Percentiles rank a stretch among this genome's conserved stretches.
Conservation (phyloP, 1,140 invertebrate species). For the Bombus affinis region DNA sequence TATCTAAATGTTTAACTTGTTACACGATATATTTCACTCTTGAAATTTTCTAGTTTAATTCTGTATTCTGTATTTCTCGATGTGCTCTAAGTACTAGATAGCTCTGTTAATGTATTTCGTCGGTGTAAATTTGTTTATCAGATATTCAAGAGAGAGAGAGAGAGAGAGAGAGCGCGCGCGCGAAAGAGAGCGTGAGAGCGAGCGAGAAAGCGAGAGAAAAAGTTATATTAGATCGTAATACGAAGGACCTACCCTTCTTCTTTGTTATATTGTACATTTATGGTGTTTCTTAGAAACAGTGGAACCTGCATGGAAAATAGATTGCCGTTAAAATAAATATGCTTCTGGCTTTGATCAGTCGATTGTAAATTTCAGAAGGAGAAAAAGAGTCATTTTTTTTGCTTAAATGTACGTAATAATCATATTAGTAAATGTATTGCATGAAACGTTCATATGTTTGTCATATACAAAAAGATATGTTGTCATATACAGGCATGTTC, state of each 20-base stretch:
- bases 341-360: conserved; percentile 58
- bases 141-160: conserved; percentile 14
- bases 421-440: conserved; percentile 45
- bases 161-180: neutral
- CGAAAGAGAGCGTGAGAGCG: neutral
- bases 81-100: conserved; percentile 61
- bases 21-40: conserved; percentile 36
- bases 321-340: conserved; percentile 57
- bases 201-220: neutral
- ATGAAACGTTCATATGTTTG: conserved; percentile 43
- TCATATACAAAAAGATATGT: conserved; percentile 20
- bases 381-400: conserved; percentile 27
- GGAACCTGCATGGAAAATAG: conserved; percentile 64
- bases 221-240: conserved; percentile 40
- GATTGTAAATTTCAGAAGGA: conserved; percentile 16
- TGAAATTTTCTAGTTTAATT: conserved; percentile 47
- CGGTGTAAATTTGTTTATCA: conserved; percentile 58
- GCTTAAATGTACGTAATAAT: conserved; percentile 42
- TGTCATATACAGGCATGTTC: conserved; percentile 6
- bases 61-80: conserved; percentile 54
- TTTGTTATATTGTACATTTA: conserved; percentile 52
- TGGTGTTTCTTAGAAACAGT: conserved; percentile 61
- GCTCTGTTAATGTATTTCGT: conserved; percentile 59
- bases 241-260: conserved; percentile 38
- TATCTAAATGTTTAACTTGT: conserved; percentile 48